Conservation (phyloP, 2,797 vertebrate species). For the Diceros bicornis region DNA sequence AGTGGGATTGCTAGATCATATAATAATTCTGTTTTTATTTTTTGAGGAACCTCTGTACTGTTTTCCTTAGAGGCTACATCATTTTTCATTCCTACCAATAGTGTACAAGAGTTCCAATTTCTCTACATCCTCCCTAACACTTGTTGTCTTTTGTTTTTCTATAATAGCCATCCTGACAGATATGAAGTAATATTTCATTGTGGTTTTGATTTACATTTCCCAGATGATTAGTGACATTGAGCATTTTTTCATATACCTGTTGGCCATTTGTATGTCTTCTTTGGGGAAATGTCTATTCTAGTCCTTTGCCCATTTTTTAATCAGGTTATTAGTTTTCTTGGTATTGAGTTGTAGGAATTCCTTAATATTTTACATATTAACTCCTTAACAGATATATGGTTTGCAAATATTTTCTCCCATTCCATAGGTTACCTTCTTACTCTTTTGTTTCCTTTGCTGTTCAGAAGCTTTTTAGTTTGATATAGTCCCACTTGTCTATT, state of each 20-base stretch:
- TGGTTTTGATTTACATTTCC: neutral
- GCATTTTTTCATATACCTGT: neutral
- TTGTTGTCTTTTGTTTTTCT: neutral
- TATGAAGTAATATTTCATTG: neutral
- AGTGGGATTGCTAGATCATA: neutral
- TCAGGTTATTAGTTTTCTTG: conserved; percentile 5
- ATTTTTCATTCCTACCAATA: neutral
- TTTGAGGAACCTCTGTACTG: neutral
- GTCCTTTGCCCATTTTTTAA: neutral
- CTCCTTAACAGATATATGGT: neutral
- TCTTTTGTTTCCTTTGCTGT: conserved; percentile 1
- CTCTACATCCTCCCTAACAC: neutral
- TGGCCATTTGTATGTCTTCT: neutral
- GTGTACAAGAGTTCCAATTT: neutral
- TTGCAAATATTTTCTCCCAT: neutral
- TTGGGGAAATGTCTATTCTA: neutral
- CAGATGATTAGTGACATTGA: neutral
- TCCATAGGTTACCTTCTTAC: neutral
- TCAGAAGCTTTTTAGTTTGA: conserved; percentile 13
- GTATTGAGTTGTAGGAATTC: neutral
- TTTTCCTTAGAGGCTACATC: neutral
- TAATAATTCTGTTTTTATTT: conserved; percentile 15
- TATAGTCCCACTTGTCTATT: neutral
- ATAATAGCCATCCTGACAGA: neutral
- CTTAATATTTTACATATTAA: conserved; percentile 17